These are phyloP conservation scores for Amniataba percoides DNA, from an alignment of 2,797 vertebrate species.

Conservation along the genomic window DNA sequence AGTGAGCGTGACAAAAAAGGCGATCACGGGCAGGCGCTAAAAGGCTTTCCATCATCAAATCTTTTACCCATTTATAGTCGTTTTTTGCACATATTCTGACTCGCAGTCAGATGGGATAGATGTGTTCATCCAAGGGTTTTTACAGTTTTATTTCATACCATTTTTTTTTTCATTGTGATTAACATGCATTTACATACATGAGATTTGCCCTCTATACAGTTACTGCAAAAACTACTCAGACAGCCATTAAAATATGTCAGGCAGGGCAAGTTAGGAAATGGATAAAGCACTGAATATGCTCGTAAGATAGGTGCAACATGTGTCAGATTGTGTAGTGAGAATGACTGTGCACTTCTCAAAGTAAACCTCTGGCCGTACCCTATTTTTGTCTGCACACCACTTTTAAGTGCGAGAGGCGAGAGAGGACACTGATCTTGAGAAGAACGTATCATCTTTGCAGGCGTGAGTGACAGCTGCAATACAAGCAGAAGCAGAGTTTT, in stretches of 20 bases:
- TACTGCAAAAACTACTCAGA: not conserved
- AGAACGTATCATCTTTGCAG: not conserved
- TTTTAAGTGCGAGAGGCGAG: not conserved
- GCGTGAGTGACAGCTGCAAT: constrained; percentile 27
- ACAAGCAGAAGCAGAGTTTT: constrained; percentile 25
- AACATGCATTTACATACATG: not conserved
- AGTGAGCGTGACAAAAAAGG: not conserved
- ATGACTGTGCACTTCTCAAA: not conserved
- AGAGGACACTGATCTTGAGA: not conserved
- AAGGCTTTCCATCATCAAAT: constrained; percentile 11
- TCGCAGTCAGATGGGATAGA: not conserved
- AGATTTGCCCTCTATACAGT: no score
- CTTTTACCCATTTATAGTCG: not conserved
- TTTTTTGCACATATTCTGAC: constrained; percentile 5
- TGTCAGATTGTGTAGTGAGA: not conserved
- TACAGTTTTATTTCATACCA: not conserved
- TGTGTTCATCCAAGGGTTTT: not conserved
- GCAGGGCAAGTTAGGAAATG: not conserved
- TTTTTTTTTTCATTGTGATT: no score
- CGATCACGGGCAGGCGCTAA: constrained; percentile 13
- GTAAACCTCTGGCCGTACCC: not conserved
- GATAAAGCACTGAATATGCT: no score
- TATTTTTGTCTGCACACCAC: not conserved
- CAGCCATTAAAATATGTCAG: not conserved
- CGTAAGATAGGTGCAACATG: not conserved